Evolutionary conservation across 2,888 invertebrate genomes (phyloP), one percentile per base, ranked within the genome.

Genomic region (Volucella bombylans): DNA sequence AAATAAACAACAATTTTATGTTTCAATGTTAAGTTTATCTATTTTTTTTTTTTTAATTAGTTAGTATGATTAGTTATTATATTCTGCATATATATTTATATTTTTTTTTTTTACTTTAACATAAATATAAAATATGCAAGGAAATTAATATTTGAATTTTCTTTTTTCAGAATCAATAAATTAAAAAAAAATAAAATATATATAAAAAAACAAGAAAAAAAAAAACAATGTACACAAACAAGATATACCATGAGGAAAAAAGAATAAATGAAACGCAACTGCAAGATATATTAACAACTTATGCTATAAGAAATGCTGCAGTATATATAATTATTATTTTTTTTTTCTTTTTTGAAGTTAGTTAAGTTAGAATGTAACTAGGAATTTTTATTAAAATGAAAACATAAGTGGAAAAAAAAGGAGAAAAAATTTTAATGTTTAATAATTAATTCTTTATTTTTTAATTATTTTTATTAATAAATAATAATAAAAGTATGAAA

Each of bases 361-460:
- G 72, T 85, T 85, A 85, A 85, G 85, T 81, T 85, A 85, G 85
- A 76, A 81, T 85, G 74, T 85, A 85, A 85, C 64, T 85, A 85
- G 85, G 81, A 81, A 81, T 85, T 85, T 85, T 85, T 85, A 85
- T 81, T 81, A 81, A 85, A 80, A 81, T 71, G 71, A 45, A 57
- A 77, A 72, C 47, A 81, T 85, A 72, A 80, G 59, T 67, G 59
- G 38, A 68, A 74, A 62, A 72, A 69, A 67, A 52, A 52, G 65
- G 45, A 57, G 49, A 71, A 64, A 81, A 83, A 49, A 69, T 67
- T 85, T 79, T 57, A 73, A 79, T 69, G 68, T 71, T 81, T 83
- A 80, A 83, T 83, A 76, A 83, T 83, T 85, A 85, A 85, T 85
- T 85, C 85, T 85, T 85, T 85, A 85, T 85, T 85, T 85, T 85